phyloP scores from a whole-genome alignment of 1,140 invertebrate species.

The Drosophila carrolli region DNA sequence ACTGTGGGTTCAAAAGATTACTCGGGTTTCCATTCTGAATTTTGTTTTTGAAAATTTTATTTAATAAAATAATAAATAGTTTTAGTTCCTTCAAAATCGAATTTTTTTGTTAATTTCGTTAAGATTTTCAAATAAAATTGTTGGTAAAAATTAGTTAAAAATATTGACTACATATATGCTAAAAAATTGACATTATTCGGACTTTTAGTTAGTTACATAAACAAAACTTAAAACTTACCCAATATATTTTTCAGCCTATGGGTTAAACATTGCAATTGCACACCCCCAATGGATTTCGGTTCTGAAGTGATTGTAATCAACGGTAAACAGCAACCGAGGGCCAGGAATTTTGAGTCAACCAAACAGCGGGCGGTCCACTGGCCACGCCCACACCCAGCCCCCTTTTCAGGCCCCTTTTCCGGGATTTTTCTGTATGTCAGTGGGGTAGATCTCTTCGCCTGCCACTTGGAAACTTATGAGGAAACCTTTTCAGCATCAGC shows the following conservation, averaged over 20 bases:
- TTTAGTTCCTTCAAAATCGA: too few relatives aligned
- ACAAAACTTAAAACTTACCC: not conserved
- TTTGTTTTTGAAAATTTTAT: too few relatives aligned
- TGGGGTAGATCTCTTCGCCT: slow-evolving; percentile 57
- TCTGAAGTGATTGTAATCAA: slow-evolving; percentile 78
- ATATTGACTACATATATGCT: too few relatives aligned
- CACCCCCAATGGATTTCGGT: slow-evolving; percentile 26
- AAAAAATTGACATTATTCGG: too few relatives aligned
- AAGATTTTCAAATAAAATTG: too few relatives aligned
- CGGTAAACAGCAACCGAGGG: slow-evolving; percentile 53
- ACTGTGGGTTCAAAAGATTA: not conserved
- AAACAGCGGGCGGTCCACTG: slow-evolving; percentile 61
- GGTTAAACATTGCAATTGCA: slow-evolving; percentile 72
- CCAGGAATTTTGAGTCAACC: slow-evolving; percentile 34
- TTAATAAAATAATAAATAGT: too few relatives aligned
- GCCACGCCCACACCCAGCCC: slow-evolving; percentile 57
- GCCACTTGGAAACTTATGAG: slow-evolving; percentile 47
- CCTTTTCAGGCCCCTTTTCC: slow-evolving; percentile 44
- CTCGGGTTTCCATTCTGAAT: not conserved
- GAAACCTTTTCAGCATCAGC: slow-evolving; percentile 56
- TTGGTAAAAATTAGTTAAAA: too few relatives aligned
- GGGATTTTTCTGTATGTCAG: slow-evolving; percentile 46
- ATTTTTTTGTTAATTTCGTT: too few relatives aligned
- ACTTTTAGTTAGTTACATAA: too few relatives aligned
- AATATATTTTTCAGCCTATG: not conserved